Percentiles rank a stretch among this genome's conserved stretches.
These are phyloP conservation scores for Enoplosus armatus DNA, from an alignment of 2,797 vertebrate genomes.

Conservation along the genomic window DNA sequence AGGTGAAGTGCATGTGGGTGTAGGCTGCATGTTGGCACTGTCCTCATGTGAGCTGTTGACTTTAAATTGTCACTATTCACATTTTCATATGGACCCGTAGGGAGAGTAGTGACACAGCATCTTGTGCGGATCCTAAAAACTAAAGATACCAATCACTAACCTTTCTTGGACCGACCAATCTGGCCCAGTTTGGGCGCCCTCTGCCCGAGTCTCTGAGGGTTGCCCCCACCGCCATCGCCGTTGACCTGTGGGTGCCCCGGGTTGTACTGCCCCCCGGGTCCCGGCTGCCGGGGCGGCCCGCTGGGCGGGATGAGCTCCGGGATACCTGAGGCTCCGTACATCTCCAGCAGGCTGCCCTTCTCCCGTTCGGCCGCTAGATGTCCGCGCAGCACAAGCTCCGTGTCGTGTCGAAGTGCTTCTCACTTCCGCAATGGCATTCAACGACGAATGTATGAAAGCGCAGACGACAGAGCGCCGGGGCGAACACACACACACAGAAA, in stretches of 20 bases:
- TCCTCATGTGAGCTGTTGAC: neutral
- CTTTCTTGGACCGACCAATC: constrained; percentile 87
- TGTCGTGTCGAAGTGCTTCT: constrained; percentile 39
- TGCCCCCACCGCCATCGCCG: constrained; percentile 55
- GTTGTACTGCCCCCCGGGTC: constrained; percentile 75
- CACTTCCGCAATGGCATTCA: constrained; percentile 80
- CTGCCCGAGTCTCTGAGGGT: constrained; percentile 81
- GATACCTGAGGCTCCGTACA: constrained; percentile 86
- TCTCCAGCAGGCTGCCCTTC: constrained; percentile 57
- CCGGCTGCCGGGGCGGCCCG: constrained; percentile 78
- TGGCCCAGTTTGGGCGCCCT: constrained; percentile 87
- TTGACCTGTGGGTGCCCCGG: constrained; percentile 76
- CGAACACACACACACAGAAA: neutral
- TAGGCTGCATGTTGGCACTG: neutral
- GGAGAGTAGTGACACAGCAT: neutral
- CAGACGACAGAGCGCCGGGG: neutral
- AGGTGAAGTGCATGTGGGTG: neutral
- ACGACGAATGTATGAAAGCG: constrained; percentile 52
- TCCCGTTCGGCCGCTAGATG: constrained; percentile 68
- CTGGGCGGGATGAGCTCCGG: constrained; percentile 82
- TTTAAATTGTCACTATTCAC: neutral
- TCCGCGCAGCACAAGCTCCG: constrained; percentile 59
- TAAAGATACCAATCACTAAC: constrained; percentile 61
- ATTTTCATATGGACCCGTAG: neutral
- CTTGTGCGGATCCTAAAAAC: neutral